Conservation (phyloP, 2,797 vertebrate species). For the Lates japonicus region DNA sequence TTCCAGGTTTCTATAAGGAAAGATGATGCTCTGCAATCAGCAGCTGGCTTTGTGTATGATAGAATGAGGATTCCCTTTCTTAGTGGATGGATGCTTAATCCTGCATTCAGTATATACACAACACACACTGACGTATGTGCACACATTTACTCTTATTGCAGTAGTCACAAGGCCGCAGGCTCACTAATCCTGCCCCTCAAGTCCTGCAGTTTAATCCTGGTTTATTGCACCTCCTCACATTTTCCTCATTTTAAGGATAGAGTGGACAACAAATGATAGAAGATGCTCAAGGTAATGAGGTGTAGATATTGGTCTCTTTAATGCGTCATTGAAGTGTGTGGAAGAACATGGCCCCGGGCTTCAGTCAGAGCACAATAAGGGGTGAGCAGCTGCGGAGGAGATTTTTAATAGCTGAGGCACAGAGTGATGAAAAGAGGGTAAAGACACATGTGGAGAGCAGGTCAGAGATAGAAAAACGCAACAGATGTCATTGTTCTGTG, state of each 20-base stretch:
- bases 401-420: constrained; percentile 1
- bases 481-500: not conserved
- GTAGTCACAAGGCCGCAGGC: not conserved
- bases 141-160: constrained; percentile 18
- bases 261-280: not conserved
- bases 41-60: constrained; percentile 55
- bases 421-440: not conserved
- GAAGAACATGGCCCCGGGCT: constrained; percentile 15
- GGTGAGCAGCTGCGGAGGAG: constrained; percentile 29
- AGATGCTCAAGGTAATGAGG: not conserved
- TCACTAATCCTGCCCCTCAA: not conserved
- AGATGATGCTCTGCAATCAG: constrained; percentile 58
- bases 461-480: not conserved
- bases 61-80: constrained; percentile 56
- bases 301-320: constrained; percentile 25
- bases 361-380: constrained; percentile 6
- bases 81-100: constrained; percentile 22
- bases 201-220: not conserved
- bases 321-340: constrained; percentile 10
- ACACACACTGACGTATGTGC: not conserved
- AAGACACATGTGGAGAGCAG: constrained; percentile 32
- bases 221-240: not conserved
- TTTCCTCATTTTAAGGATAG: not conserved
- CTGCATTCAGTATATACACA: constrained; percentile 5
- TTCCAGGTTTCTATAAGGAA: constrained; percentile 34